Conservation (phyloP, 2,797 vertebrate genomes). For the Gymnodraco acuticeps region DNA sequence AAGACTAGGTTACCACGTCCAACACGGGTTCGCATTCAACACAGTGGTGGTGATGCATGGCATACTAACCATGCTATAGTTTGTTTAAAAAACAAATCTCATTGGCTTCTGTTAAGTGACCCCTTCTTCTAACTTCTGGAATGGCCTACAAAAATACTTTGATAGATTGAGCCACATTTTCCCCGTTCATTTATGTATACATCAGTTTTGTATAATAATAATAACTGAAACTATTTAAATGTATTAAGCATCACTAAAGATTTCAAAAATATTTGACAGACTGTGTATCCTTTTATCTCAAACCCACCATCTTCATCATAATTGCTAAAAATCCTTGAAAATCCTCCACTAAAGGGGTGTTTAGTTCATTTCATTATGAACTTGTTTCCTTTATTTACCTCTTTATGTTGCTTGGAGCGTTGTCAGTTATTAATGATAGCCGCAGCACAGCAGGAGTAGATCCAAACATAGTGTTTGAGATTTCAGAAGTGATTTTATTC, state of each 20-base stretch:
- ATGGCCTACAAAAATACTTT: too few relatives aligned
- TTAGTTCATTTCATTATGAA: not conserved
- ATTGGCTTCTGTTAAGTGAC: too few relatives aligned
- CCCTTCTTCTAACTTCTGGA: too few relatives aligned
- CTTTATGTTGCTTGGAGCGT: not conserved
- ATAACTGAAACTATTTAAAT: not conserved
- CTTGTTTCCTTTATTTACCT: not conserved
- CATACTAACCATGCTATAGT: too few relatives aligned
- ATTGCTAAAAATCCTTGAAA: not conserved
- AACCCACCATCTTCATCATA: not conserved
- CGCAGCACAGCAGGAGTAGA: not conserved
- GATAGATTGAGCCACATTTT: too few relatives aligned
- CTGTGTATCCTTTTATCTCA: not conserved
- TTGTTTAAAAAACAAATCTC: too few relatives aligned
- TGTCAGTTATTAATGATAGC: slow-evolving; percentile 22
- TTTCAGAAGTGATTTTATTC: not conserved
- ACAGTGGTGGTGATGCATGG: too few relatives aligned
- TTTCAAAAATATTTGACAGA: not conserved
- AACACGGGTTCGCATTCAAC: too few relatives aligned
- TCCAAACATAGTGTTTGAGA: not conserved
- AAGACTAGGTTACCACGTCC: too few relatives aligned
- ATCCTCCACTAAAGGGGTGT: not conserved
- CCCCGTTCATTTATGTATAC: not conserved
- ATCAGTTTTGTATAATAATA: not conserved
- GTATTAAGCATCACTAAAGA: not conserved